Evolutionary conservation across 2,113 vertebrate genomes (phyloP).

Genomic region (Alaudala cheleensis): DNA sequence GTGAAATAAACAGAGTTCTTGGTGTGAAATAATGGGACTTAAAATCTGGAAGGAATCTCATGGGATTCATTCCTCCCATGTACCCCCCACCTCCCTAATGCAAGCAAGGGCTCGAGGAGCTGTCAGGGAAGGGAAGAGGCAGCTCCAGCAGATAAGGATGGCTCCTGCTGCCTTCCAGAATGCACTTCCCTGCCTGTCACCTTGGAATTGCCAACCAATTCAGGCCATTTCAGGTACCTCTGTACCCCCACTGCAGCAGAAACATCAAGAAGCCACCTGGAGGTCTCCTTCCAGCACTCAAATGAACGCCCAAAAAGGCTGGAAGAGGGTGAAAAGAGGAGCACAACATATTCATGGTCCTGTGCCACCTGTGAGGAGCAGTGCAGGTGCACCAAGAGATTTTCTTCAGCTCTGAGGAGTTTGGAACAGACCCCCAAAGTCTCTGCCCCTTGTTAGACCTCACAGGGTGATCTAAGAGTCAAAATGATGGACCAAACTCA

Average conservation of each 20-base stretch:
- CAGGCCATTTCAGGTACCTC: background rate
- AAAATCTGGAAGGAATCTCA: background rate
- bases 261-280: background rate
- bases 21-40: background rate
- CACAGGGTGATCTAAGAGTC: background rate
- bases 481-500: background rate
- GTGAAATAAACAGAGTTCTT: background rate
- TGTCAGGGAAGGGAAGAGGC: background rate
- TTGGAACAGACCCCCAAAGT: background rate
- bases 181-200: background rate
- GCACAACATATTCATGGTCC: background rate
- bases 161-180: background rate
- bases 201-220: background rate
- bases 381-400: background rate
- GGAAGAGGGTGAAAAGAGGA: background rate
- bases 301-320: accelerated
- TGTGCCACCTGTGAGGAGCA: background rate
- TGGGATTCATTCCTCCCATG: background rate
- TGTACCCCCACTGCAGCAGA: background rate
- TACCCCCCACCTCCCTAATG: background rate
- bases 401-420: background rate
- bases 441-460: background rate
- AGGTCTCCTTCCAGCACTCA: background rate
- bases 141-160: background rate
- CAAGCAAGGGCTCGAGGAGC: background rate